Percentiles rank a stretch among this genome's conserved stretches.
Conservation (phyloP, 2,888 invertebrate species). For the Trachelus troglodyta region DNA sequence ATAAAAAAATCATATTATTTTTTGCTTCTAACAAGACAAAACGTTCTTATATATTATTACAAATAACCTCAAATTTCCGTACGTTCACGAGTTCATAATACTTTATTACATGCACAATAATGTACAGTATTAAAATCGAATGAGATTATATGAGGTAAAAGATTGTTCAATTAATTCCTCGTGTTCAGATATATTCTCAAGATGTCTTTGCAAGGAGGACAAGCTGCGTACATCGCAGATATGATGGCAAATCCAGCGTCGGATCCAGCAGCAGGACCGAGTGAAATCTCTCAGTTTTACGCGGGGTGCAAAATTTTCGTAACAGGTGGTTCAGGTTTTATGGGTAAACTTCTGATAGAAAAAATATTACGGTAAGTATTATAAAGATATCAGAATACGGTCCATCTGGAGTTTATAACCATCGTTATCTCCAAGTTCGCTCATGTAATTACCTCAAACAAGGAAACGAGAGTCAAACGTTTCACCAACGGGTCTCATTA, state of each 20-base stretch:
- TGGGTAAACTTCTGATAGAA: slow-evolving; percentile 60
- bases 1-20: neutral
- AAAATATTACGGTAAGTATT: slow-evolving; percentile 58
- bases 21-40: neutral
- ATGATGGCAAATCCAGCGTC: slow-evolving; percentile 18
- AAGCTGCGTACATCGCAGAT: slow-evolving; percentile 17
- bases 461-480: neutral
- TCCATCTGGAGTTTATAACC: neutral
- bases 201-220: slow-evolving; percentile 12
- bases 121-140: too few relatives aligned
- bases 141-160: neutral
- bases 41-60: neutral
- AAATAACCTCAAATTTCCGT: neutral
- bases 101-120: too few relatives aligned
- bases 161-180: neutral
- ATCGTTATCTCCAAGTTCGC: neutral
- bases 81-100: neutral
- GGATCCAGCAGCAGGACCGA: slow-evolving; percentile 22
- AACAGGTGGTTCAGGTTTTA: slow-evolving; percentile 62
- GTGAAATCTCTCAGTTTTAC: slow-evolving; percentile 54
- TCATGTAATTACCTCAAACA: neutral
- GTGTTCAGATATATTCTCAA: slow-evolving; percentile 6
- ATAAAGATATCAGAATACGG: neutral
- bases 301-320: slow-evolving; percentile 53
- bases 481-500: neutral